These are phyloP conservation scores for Chaunax sp. DNA, from an alignment of 2,797 vertebrate genomes.

Conservation along the genomic window DNA sequence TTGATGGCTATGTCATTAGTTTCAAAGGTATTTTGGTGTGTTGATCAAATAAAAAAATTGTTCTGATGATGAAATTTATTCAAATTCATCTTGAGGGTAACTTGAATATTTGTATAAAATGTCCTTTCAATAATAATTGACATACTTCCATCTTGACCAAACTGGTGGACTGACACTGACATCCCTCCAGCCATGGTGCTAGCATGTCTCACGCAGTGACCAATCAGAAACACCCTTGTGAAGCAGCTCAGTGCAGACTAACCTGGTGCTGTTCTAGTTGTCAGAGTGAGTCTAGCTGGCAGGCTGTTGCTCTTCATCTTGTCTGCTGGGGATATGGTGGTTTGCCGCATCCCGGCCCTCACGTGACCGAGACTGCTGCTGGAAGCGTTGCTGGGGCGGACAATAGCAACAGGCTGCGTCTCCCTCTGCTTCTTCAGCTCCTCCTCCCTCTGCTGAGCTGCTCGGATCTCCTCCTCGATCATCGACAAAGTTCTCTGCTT, in stretches of 20 bases:
- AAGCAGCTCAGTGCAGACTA: constrained; percentile 45
- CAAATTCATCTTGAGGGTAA: too few relatives aligned
- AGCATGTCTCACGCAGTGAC: not conserved
- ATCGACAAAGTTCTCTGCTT: constrained; percentile 97
- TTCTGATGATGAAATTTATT: not conserved
- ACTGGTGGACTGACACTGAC: not conserved
- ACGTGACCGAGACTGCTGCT: constrained; percentile 33
- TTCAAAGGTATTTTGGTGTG: not conserved
- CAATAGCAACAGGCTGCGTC: constrained; percentile 56
- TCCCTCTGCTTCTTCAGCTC: constrained; percentile 94
- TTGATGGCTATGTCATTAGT: not conserved
- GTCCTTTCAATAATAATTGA: not conserved
- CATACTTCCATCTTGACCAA: not conserved
- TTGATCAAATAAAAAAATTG: not conserved
- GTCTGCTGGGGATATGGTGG: constrained; percentile 65
- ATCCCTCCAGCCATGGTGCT: not conserved
- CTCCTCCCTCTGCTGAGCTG: constrained; percentile 95
- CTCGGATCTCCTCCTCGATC: constrained; percentile 99
- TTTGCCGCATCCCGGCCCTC: constrained; percentile 45
- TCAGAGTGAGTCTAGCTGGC: constrained; percentile 83
- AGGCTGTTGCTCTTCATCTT: constrained; percentile 85
- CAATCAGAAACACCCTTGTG: not conserved
- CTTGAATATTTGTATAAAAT: not conserved
- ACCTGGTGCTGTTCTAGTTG: constrained; percentile 94
- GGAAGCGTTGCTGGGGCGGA: constrained; percentile 22